A percentile compares a stretch with the other conserved stretches of the same genome.
These are phyloP conservation scores for Hybognathus amarus DNA, from an alignment of 2,797 vertebrate species.

Conservation along the genomic window DNA sequence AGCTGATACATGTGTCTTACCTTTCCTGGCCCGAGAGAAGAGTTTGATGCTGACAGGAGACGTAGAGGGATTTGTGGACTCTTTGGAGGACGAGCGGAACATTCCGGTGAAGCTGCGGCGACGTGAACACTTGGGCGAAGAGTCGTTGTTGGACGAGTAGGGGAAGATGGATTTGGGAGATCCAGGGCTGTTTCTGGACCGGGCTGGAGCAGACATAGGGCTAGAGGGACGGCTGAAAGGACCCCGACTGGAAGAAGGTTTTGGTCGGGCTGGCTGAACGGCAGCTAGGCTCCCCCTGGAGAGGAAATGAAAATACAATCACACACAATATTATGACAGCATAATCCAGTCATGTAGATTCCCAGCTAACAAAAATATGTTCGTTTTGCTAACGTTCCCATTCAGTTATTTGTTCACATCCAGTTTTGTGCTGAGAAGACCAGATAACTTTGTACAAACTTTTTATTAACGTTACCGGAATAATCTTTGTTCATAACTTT, in stretches of 20 bases:
- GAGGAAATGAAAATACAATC: constrained; percentile 31
- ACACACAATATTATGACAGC: background rate
- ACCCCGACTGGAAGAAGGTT: constrained; percentile 82
- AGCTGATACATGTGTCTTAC: constrained; percentile 69
- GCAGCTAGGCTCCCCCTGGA: constrained; percentile 80
- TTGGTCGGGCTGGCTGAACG: constrained; percentile 82
- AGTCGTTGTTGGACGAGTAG: constrained; percentile 82
- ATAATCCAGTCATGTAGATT: background rate
- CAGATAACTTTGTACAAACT: background rate
- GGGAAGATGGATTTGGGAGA: constrained; percentile 87
- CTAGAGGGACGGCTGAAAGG: constrained; percentile 86
- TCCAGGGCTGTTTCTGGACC: constrained; percentile 81
- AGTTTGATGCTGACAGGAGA: constrained; percentile 87
- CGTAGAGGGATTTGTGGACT: constrained; percentile 82
- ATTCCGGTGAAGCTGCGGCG: constrained; percentile 94
- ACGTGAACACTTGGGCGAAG: constrained; percentile 84
- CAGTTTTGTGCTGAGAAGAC: background rate
- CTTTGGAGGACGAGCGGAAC: constrained; percentile 89
- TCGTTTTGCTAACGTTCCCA: background rate
- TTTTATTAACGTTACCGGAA: background rate
- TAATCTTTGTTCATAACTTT: background rate
- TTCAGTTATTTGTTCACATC: background rate
- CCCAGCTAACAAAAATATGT: background rate
- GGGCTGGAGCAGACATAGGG: constrained; percentile 81
- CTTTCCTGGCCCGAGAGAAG: constrained; percentile 89